These are phyloP conservation scores for Scaptomyza montana DNA, from an alignment of 1,140 invertebrate species.

Conservation along the genomic window DNA sequence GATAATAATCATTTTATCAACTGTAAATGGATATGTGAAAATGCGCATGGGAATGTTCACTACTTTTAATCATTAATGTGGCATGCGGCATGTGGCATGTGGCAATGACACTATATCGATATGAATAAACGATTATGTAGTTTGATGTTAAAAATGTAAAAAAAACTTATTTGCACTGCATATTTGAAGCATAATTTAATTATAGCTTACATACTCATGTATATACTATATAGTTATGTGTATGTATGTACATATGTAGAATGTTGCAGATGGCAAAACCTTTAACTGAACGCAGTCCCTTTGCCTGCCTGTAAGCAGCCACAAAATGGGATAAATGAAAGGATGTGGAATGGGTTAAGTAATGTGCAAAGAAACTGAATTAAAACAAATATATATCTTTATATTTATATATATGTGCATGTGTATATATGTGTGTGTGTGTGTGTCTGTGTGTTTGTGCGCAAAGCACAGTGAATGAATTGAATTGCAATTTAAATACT, in stretches of 20 bases:
- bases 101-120: conserved; percentile 11
- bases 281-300: not conserved
- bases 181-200: conserved; percentile 58
- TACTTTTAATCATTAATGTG: not conserved
- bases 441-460: not conserved
- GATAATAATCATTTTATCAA: not conserved
- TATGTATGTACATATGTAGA: not conserved
- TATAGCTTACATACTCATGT: conserved; percentile 12
- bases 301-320: not conserved
- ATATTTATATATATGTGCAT: not conserved
- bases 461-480: conserved; percentile 56
- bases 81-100: not conserved
- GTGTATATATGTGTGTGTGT: conserved; percentile 1
- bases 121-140: conserved; percentile 23
- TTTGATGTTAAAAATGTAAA: conserved; percentile 23
- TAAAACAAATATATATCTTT: conserved; percentile 7
- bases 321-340: conserved; percentile 9
- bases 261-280: conserved; percentile 16
- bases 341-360: conserved; percentile 54
- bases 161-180: conserved; percentile 50
- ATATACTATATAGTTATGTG: not conserved
- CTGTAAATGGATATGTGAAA: no score
- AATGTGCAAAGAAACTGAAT: conserved; percentile 47
- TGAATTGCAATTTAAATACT: conserved; percentile 71
- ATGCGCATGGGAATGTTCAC: no score